Evolutionary conservation across 2,113 vertebrate genomes (phyloP).

Genomic region (Dasyurus viverrinus): DNA sequence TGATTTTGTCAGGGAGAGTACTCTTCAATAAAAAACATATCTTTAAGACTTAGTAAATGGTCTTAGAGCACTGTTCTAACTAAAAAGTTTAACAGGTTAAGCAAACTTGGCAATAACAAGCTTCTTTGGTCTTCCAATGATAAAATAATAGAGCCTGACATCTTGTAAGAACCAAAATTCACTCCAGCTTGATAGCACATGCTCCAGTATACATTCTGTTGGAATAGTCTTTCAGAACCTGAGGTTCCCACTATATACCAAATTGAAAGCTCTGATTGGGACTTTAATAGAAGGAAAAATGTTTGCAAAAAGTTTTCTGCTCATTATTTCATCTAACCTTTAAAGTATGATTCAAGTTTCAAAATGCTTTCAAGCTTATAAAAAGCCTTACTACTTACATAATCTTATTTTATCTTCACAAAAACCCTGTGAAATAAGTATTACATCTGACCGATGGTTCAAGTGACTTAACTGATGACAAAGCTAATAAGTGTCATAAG

Average conservation of each 20-base stretch:
- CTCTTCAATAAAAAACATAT: not conserved
- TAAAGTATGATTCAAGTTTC: not conserved
- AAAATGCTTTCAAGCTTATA: too few species aligned
- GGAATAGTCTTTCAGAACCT: not conserved
- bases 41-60: not conserved
- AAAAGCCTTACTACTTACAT: not conserved
- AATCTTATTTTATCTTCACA: not conserved
- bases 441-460: not conserved
- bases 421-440: not conserved
- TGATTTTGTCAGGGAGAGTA: not conserved
- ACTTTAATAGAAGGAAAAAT: not conserved
- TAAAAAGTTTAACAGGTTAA: not conserved
- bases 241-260: not conserved
- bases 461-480: not conserved
- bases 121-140: not conserved
- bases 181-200: not conserved
- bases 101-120: not conserved
- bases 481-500: not conserved
- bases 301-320: not conserved
- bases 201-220: not conserved
- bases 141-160: not conserved
- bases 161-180: not conserved
- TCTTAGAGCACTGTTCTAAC: not conserved
- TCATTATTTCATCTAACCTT: not conserved
- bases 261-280: not conserved